Evolutionary conservation across 2,797 vertebrate genomes (phyloP).

Genomic region (Hypotaenidia okinawae): DNA sequence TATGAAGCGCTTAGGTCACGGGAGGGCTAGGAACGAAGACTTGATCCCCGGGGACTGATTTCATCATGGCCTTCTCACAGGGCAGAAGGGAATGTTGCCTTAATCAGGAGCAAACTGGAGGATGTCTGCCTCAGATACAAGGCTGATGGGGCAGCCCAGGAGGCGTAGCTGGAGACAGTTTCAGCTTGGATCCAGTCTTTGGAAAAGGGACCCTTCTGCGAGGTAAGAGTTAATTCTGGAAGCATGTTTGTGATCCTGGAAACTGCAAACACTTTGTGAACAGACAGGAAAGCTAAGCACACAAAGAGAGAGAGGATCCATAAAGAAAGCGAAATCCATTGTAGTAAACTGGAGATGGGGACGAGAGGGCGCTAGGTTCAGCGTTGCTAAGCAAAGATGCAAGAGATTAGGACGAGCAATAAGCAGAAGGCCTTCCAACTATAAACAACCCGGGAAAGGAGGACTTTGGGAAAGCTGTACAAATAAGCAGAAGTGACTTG

Average conservation of each 20-base stretch:
- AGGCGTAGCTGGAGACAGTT: background rate
- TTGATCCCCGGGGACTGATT: background rate
- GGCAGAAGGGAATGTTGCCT: background rate
- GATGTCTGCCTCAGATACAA: background rate
- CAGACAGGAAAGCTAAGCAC: background rate
- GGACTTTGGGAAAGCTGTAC: background rate
- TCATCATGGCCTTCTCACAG: background rate
- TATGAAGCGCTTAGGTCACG: background rate
- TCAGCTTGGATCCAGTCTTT: background rate
- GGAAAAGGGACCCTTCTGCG: background rate
- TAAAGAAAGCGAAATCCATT: background rate
- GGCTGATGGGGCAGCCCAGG: too few species aligned
- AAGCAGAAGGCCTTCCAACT: constrained; percentile 24
- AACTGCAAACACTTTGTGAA: background rate
- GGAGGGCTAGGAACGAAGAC: background rate
- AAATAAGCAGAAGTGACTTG: constrained; percentile 22
- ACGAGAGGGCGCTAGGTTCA: background rate
- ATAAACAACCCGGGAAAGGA: constrained; percentile 36
- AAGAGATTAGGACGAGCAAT: constrained; percentile 23
- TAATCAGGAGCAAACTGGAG: background rate
- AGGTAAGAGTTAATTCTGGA: background rate
- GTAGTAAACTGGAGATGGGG: background rate
- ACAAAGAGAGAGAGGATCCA: background rate
- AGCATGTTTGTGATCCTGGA: background rate
- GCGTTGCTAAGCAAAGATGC: background rate